Evolutionary conservation across 2,888 invertebrate genomes (phyloP).

Genomic region (Acleris cristana): DNA sequence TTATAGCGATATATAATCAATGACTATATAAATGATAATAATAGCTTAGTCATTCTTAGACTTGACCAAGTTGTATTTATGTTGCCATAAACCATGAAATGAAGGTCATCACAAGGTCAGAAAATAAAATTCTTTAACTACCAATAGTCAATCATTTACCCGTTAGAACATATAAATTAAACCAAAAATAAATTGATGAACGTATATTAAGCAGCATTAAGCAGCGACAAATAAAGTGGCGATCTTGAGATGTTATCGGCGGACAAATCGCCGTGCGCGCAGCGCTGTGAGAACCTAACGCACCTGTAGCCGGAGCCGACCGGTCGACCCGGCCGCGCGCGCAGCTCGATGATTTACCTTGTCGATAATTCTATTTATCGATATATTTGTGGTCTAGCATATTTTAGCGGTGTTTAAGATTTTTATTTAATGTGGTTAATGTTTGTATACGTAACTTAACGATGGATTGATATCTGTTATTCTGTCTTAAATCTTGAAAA

Average conservation of each 20-base stretch:
- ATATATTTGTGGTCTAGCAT: slow-evolving; percentile 32
- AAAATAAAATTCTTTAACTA: too few relatives aligned
- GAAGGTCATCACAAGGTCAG: too few relatives aligned
- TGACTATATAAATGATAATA: too few relatives aligned
- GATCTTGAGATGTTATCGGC: slow-evolving; percentile 62
- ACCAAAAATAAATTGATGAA: slow-evolving; percentile 13
- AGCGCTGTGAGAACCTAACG: slow-evolving; percentile 74
- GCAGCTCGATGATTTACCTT: slow-evolving; percentile 37
- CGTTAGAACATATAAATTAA: slow-evolving; percentile 10
- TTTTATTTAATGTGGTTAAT: background rate
- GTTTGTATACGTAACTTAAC: too few relatives aligned
- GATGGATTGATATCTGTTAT: too few relatives aligned
- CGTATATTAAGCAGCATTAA: slow-evolving; percentile 12
- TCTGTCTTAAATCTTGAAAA: too few relatives aligned
- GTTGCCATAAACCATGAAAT: too few relatives aligned
- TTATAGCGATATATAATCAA: too few relatives aligned
- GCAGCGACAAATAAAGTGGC: slow-evolving; percentile 59
- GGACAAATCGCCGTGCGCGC: slow-evolving; percentile 70
- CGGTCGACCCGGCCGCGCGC: slow-evolving; percentile 55
- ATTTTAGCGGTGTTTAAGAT: background rate
- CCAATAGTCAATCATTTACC: background rate
- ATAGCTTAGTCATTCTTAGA: too few relatives aligned
- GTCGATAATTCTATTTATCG: slow-evolving; percentile 45
- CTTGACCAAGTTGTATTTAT: too few relatives aligned
- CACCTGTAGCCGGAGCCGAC: slow-evolving; percentile 66